Conservation (phyloP, 2,888 invertebrate species). For the Osmoderma eremita region DNA sequence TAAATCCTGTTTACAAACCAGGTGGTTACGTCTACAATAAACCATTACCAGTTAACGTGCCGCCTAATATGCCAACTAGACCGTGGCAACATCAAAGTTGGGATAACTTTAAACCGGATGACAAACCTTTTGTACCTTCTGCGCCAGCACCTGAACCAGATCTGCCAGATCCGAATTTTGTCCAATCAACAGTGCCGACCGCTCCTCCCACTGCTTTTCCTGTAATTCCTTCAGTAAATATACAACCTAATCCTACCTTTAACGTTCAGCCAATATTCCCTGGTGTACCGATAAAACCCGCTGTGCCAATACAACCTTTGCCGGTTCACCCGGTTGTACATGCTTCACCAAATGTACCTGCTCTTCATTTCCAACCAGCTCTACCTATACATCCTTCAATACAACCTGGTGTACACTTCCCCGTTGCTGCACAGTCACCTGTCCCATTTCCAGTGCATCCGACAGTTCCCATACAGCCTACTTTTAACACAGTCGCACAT, state of each 20-base stretch:
- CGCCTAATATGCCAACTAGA: slow-evolving; percentile 35
- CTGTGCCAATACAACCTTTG: slow-evolving; percentile 9
- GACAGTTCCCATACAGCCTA: slow-evolving; percentile 12
- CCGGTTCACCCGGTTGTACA: slow-evolving; percentile 16
- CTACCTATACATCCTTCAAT: slow-evolving; percentile 10
- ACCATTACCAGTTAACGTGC: slow-evolving; percentile 39
- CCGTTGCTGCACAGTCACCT: neutral
- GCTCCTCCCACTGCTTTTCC: slow-evolving; percentile 18
- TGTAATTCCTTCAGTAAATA: slow-evolving; percentile 15
- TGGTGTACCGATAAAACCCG: slow-evolving; percentile 7
- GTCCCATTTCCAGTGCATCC: slow-evolving; percentile 4
- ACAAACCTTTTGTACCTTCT: slow-evolving; percentile 39
- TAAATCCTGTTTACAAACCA: slow-evolving; percentile 37
- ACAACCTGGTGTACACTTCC: slow-evolving; percentile 2
- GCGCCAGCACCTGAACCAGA: slow-evolving; percentile 35
- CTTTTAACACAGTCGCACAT: slow-evolving; percentile 23
- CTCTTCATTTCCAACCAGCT: slow-evolving; percentile 19
- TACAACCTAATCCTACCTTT: slow-evolving; percentile 25
- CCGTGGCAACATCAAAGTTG: slow-evolving; percentile 41
- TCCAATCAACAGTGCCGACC: slow-evolving; percentile 8
- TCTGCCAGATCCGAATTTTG: slow-evolving; percentile 4
- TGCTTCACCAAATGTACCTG: slow-evolving; percentile 18
- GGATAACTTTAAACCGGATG: slow-evolving; percentile 29
- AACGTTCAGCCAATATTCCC: slow-evolving; percentile 16
- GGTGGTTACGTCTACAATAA: slow-evolving; percentile 21